These are phyloP conservation scores for Melanotaenia pygmaea DNA, from an alignment of 2,797 vertebrate species.

Conservation along the genomic window DNA sequence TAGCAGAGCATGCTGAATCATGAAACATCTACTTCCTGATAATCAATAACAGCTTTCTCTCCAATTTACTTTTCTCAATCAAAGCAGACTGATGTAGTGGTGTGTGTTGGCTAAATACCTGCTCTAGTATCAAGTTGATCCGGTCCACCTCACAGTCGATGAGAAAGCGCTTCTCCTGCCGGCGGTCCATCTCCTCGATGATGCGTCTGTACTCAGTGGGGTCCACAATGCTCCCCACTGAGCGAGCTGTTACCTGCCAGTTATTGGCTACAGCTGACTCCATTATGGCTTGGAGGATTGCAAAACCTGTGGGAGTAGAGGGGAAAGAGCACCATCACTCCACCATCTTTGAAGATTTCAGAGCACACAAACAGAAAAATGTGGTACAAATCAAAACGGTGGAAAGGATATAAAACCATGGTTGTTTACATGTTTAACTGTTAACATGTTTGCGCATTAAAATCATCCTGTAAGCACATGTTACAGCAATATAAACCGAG, in stretches of 20 bases:
- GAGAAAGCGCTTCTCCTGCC: slow-evolving; percentile 96
- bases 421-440: slow-evolving; percentile 7
- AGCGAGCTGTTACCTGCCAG: slow-evolving; percentile 98
- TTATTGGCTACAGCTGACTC: slow-evolving; percentile 97
- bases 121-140: slow-evolving; percentile 95
- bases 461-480: slow-evolving; percentile 9
- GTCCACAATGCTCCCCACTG: slow-evolving; percentile 93
- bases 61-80: slow-evolving; percentile 8
- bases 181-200: slow-evolving; percentile 98
- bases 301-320: slow-evolving; percentile 86
- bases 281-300: slow-evolving; percentile 98
- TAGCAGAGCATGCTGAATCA: slow-evolving; percentile 10
- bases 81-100: not conserved
- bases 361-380: slow-evolving; percentile 19
- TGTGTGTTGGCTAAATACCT: slow-evolving; percentile 82
- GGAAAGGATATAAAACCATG: not conserved
- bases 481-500: slow-evolving; percentile 17
- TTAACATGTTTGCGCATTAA: slow-evolving; percentile 18
- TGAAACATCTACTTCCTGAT: slow-evolving; percentile 10
- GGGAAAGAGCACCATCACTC: slow-evolving; percentile 46
- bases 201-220: slow-evolving; percentile 94
- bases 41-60: slow-evolving; percentile 10
- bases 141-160: slow-evolving; percentile 97
- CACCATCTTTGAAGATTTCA: slow-evolving; percentile 22
- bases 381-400: slow-evolving; percentile 10